These are phyloP conservation scores for Eleutherodactylus coqui DNA, from an alignment of 2,797 vertebrate species.

Conservation along the genomic window DNA sequence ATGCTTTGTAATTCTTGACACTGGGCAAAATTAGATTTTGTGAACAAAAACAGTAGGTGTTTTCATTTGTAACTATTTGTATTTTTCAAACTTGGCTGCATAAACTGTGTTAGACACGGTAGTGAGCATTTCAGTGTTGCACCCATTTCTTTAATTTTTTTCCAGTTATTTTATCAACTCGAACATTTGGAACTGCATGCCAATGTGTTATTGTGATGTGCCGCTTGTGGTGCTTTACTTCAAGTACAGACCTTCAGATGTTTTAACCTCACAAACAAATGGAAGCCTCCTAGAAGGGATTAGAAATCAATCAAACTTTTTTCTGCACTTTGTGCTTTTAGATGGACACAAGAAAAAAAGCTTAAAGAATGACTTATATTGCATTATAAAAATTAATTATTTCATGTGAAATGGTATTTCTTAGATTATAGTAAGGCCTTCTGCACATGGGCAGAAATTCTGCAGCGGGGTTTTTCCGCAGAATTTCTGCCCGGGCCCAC, in stretches of 20 bases:
- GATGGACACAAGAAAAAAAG: too few species aligned
- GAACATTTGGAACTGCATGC: neutral
- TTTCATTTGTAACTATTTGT: constrained; percentile 10
- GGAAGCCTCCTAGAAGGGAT: neutral
- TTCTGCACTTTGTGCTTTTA: neutral
- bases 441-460: too few species aligned
- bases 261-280: neutral
- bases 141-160: constrained; percentile 4
- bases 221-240: neutral
- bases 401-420: too few species aligned
- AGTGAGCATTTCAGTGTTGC: neutral
- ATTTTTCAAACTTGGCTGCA: constrained; percentile 21
- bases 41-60: neutral
- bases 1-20: constrained; percentile 44
- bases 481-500: too few species aligned
- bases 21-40: constrained; percentile 35
- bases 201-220: neutral
- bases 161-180: neutral
- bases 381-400: too few species aligned
- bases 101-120: neutral
- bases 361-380: too few species aligned
- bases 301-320: constrained; percentile 14
- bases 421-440: too few species aligned
- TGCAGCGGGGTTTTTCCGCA: too few species aligned
- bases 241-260: neutral